Base-by-base conservation (phyloP, 2,888 invertebrate species). In the Hybos culiciformis region DNA sequence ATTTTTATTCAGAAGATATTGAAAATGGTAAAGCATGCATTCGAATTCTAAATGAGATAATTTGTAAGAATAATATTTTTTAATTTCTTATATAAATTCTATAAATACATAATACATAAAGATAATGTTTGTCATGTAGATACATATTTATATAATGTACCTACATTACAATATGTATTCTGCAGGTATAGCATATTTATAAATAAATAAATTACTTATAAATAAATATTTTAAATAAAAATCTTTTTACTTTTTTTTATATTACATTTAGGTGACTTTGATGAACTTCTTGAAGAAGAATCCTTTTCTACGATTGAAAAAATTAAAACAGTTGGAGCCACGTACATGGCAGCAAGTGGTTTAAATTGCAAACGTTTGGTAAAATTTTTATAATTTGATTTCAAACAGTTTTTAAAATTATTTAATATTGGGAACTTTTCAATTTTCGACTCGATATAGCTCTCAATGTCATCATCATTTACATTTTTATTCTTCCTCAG, bases 21-120 rank as follows among this genome's bases (percentile, higher is more conserved):
- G 93, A 96, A 70, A 93, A 94, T 63, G 97, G 96, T 15, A 87
- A 96, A 59, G 97, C 97, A 62, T 97, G 97, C 69, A 91, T 98
- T 60, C 74, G 97, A 44, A 77, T 97, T 52, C 75, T 98, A 45
- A 98, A 98, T 70, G 97, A 98, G 71, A 97, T 97, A 57, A 96
- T 97, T 59, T 93, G 93, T 81, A 42, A 59, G 60, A 56, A 42
- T 40, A 77, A 32, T 17, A 37, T 24, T 26, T 26, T n/a, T 3
- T 9, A 26, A 26, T 26, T 26, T 12, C 5, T 8, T 24, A n/a
- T n/a, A n/a, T n/a, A n/a, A n/a, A n/a, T 24, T 24, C 7, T 24
- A 24, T 24, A 24, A 8, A 24, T 24, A 24, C 11, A 24, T 24
- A 24, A 8, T 8, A 11, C 6, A 24, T 6, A 24, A 24, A 24